These are phyloP conservation scores for Dicranocentrus wangi DNA, from an alignment of 2,888 invertebrate genomes.

Conservation along the genomic window DNA sequence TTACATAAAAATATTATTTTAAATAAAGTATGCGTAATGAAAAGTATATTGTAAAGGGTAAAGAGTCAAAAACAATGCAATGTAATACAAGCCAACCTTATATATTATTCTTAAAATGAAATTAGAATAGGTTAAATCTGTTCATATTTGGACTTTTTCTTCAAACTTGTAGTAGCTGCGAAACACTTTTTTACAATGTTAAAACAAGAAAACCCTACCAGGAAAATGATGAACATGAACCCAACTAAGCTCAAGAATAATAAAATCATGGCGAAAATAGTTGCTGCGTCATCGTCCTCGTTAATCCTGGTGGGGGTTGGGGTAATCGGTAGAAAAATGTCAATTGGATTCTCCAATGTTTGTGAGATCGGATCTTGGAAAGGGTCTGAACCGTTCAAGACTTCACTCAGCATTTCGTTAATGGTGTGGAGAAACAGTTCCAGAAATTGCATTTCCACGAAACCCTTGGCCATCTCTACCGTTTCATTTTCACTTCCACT, in stretches of 20 bases:
- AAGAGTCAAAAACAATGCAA: no score
- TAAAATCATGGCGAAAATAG: conserved; percentile 7
- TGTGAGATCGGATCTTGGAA: no score
- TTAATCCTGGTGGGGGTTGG: neutral
- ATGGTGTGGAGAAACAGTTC: conserved; percentile 38
- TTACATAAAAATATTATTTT: no score
- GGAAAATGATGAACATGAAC: conserved; percentile 36
- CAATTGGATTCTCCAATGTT: neutral
- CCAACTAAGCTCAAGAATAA: conserved; percentile 37
- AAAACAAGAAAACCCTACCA: neutral
- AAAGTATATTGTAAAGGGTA: no score
- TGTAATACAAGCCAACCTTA: no score
- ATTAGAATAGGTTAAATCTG: conserved; percentile 26
- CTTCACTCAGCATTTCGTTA: conserved; percentile 30
- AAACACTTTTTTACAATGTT: conserved; percentile 19
- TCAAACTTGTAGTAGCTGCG: neutral
- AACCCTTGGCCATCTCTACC: neutral
- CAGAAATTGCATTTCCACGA: conserved; percentile 28
- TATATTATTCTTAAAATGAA: neutral
- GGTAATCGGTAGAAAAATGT: neutral
- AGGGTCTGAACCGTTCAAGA: neutral
- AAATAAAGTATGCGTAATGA: no score
- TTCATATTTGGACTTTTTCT: conserved; percentile 53
- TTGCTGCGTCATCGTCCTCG: conserved; percentile 18
- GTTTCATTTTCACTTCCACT: neutral